These are phyloP conservation scores for Holothuria scabra DNA, from an alignment of 53 echinoderm and acorn worm species.

Conservation along the genomic window DNA sequence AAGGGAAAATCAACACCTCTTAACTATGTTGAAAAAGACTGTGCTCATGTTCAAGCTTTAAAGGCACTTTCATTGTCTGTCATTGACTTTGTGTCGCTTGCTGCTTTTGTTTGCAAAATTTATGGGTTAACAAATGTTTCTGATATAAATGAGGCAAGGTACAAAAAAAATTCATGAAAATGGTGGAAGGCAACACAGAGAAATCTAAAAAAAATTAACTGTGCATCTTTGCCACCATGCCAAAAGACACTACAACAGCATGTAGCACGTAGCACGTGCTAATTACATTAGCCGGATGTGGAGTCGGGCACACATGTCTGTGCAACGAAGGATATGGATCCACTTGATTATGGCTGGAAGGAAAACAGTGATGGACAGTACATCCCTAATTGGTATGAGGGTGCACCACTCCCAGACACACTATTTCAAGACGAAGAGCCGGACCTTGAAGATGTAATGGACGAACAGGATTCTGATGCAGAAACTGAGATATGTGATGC, in stretches of 20 bases:
- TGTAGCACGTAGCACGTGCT: conserved; percentile 14
- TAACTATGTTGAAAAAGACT: conserved; percentile 26
- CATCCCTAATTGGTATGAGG: conserved; percentile 18
- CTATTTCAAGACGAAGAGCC: not conserved
- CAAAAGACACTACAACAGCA: conserved; percentile 38
- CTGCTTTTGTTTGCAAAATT: conserved; percentile 55
- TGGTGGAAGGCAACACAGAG: not conserved
- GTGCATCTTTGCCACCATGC: conserved; percentile 58
- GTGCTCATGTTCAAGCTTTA: conserved; percentile 15
- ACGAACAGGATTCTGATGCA: conserved; percentile 11
- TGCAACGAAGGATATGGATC: not conserved
- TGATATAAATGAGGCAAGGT: conserved; percentile 51
- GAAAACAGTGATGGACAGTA: not conserved
- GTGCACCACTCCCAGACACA: conserved; percentile 15
- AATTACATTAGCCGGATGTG: conserved; percentile 25
- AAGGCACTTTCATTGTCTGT: conserved; percentile 1
- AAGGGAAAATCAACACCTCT: conserved; percentile 52
- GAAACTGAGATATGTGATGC: not conserved
- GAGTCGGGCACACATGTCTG: conserved; percentile 45
- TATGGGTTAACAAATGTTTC: conserved; percentile 19
- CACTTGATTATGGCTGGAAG: not conserved
- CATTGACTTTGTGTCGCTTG: not conserved
- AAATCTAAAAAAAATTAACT: conserved; percentile 50
- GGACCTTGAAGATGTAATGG: conserved; percentile 13
- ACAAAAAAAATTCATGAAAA: conserved; percentile 43